Conservation (phyloP, 1,140 invertebrate genomes). For the Drosophila jambulina region DNA sequence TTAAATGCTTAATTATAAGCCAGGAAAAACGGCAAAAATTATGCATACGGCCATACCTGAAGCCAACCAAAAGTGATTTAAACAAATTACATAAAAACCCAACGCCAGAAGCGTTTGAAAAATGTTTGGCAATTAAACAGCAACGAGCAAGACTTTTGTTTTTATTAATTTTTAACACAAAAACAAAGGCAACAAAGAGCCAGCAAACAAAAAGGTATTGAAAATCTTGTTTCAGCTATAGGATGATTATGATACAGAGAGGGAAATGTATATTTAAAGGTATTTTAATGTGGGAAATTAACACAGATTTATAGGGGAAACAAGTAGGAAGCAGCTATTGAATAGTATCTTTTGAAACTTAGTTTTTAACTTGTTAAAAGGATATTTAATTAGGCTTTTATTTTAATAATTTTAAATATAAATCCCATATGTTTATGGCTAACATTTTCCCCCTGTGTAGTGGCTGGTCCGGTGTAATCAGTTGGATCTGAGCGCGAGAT, state of each 20-base stretch:
- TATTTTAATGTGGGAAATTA: background rate
- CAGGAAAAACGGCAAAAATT: slow-evolving; percentile 59
- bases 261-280: background rate
- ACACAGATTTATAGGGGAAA: background rate
- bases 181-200: slow-evolving; percentile 25
- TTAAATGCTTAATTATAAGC: slow-evolving; percentile 79
- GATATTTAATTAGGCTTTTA: background rate
- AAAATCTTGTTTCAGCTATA: slow-evolving; percentile 22
- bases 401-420: background rate
- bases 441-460: slow-evolving; percentile 20
- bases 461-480: slow-evolving; percentile 65
- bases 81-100: slow-evolving; percentile 51
- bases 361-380: too few species aligned
- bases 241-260: slow-evolving; percentile 13
- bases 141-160: slow-evolving; percentile 59
- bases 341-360: too few species aligned
- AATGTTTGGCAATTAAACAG: slow-evolving; percentile 74
- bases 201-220: slow-evolving; percentile 22
- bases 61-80: slow-evolving; percentile 45
- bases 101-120: slow-evolving; percentile 62
- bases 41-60: slow-evolving; percentile 23
- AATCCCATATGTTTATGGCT: background rate
- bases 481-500: slow-evolving; percentile 67
- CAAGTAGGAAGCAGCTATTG: too few species aligned
- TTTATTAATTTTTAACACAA: slow-evolving; percentile 25